These are phyloP conservation scores for Plebejus argus DNA, from an alignment of 2,888 invertebrate genomes.

Conservation along the genomic window DNA sequence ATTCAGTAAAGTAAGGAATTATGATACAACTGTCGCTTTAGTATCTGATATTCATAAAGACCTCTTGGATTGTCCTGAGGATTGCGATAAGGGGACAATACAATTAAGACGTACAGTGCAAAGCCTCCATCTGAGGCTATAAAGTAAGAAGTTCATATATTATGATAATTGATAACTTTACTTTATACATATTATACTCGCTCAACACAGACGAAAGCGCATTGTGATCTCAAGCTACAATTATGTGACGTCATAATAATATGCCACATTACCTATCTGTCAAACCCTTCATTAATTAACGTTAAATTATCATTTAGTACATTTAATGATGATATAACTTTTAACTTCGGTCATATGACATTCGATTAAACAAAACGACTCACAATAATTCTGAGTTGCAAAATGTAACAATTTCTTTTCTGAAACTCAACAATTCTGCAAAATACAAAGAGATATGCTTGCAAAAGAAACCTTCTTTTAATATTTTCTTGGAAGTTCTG, in stretches of 20 bases:
- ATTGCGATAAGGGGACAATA: slow-evolving; percentile 16
- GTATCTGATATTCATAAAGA: background rate
- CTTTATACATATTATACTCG: background rate
- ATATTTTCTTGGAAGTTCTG: background rate
- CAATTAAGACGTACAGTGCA: slow-evolving; percentile 1
- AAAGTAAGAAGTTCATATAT: background rate
- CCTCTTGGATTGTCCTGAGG: slow-evolving; percentile 7
- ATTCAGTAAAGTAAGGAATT: too few species aligned
- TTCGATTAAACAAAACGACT: background rate
- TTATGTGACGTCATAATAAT: too few species aligned
- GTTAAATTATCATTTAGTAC: too few species aligned
- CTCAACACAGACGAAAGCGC: too few species aligned
- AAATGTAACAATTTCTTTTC: background rate
- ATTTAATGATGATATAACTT: background rate
- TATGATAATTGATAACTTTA: background rate
- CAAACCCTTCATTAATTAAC: too few species aligned
- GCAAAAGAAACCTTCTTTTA: background rate
- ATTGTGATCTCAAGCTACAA: too few species aligned
- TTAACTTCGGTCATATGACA: background rate
- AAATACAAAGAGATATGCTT: background rate
- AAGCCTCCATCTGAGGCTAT: background rate
- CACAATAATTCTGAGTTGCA: background rate
- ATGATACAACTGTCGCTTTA: too few species aligned
- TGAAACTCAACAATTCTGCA: background rate
- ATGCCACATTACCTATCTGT: too few species aligned